These are phyloP conservation scores for Malurus leucopterus DNA, from an alignment of 2,797 vertebrate genomes.

Conservation along the genomic window DNA sequence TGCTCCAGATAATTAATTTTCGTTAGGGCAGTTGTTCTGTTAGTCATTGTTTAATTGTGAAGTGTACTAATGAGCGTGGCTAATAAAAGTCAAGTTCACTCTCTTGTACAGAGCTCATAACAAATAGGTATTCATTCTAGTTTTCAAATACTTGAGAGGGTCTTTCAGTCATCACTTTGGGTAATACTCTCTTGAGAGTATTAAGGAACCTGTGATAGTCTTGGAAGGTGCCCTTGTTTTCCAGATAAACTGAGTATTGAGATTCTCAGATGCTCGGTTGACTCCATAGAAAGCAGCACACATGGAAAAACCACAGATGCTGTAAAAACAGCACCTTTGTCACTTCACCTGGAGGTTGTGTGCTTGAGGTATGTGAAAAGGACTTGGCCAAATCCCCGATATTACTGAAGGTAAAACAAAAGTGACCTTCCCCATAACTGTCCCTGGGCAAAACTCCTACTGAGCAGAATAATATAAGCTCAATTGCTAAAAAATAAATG, in stretches of 20 bases:
- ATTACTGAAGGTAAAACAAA: neutral
- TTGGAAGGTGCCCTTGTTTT: neutral
- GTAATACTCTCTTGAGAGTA: neutral
- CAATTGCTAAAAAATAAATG: neutral
- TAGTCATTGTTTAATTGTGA: neutral
- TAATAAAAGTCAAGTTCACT: neutral
- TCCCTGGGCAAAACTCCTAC: neutral
- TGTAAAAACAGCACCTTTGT: neutral
- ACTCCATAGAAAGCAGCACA: neutral
- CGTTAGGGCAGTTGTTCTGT: neutral
- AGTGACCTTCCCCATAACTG: neutral
- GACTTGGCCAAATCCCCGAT: neutral
- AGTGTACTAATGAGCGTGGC: neutral
- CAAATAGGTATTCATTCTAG: neutral
- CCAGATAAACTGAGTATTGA: neutral
- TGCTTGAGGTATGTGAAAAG: neutral
- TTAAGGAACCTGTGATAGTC: neutral
- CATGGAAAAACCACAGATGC: neutral
- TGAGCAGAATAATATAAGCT: neutral
- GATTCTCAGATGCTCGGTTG: neutral
- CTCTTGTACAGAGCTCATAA: neutral
- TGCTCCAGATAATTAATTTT: conserved; percentile 1
- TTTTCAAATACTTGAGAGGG: neutral
- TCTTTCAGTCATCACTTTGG: neutral
- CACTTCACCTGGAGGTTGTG: neutral